phyloP scores from a whole-genome alignment of 2,113 vertebrate species.

The Ptyas mucosa region DNA sequence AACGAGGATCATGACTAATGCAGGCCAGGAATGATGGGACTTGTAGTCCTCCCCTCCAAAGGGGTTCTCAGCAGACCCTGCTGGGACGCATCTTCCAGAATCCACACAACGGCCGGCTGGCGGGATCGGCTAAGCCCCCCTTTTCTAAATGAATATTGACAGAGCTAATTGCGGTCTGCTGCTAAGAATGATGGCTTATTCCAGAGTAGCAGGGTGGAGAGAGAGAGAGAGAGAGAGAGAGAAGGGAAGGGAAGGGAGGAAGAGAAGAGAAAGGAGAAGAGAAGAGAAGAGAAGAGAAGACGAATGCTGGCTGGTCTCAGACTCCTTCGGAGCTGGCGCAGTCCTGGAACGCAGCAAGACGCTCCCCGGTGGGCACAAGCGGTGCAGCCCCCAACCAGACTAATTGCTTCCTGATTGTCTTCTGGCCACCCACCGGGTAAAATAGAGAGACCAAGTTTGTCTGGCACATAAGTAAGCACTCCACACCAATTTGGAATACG shows the following conservation, averaged over 20 bases:
- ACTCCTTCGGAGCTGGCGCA: conserved; percentile 22
- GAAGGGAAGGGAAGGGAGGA: neutral
- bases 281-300: neutral
- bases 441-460: conserved; percentile 70
- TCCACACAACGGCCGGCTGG: conserved; percentile 34
- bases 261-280: too few species aligned
- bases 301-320: conserved; percentile 8
- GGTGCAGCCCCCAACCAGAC: conserved; percentile 61
- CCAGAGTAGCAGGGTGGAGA: conserved; percentile 39
- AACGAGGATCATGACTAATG: neutral
- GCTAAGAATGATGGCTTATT: conserved; percentile 59
- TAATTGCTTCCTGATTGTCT: conserved; percentile 76
- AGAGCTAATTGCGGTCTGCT: conserved; percentile 61
- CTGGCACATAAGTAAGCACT: conserved; percentile 65
- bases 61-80: neutral
- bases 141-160: conserved; percentile 60
- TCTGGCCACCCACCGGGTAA: conserved; percentile 71
- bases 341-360: conserved; percentile 63
- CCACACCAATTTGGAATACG: conserved; percentile 63
- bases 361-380: conserved; percentile 64
- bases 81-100: neutral
- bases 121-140: conserved; percentile 22
- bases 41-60: neutral
- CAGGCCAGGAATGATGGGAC: neutral
- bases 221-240: neutral